phyloP scores from a whole-genome alignment of 2,797 vertebrate species.

The Muraenolepis orangiensis region DNA sequence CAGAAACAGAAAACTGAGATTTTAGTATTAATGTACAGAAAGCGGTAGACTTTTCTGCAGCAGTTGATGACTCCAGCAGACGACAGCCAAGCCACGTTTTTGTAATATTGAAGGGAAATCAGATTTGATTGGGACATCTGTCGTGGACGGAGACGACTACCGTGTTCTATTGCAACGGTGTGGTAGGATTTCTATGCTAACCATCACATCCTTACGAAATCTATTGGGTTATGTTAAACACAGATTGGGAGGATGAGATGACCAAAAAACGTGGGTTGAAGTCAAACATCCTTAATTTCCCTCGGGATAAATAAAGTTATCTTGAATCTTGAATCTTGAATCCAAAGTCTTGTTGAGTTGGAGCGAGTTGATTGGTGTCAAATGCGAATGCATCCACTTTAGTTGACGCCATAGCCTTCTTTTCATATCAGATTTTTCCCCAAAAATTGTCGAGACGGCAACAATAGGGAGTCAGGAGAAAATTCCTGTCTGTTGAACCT shows the following conservation, averaged over 20 bases:
- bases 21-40: slow-evolving; percentile 20
- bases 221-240: not conserved
- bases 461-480: slow-evolving; percentile 40
- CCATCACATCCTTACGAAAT: not conserved
- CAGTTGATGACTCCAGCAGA: slow-evolving; percentile 54
- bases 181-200: not conserved
- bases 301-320: too few relatives aligned
- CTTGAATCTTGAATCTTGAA: too few relatives aligned
- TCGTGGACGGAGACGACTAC: not conserved
- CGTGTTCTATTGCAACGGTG: not conserved
- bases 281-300: not conserved
- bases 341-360: too few relatives aligned
- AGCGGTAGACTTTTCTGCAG: slow-evolving; percentile 33
- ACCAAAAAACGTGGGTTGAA: not conserved
- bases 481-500: slow-evolving; percentile 41
- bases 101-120: slow-evolving; percentile 21
- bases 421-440: slow-evolving; percentile 33
- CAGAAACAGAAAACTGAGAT: slow-evolving; percentile 31
- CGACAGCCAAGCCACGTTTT: slow-evolving; percentile 12
- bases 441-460: slow-evolving; percentile 46
- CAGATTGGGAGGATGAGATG: not conserved
- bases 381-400: not conserved
- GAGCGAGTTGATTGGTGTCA: not conserved
- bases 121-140: slow-evolving; percentile 16
- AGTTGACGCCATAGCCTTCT: slow-evolving; percentile 22